These are phyloP conservation scores for Ganaspis sp. DNA, from an alignment of 1,140 invertebrate species.

Conservation along the genomic window DNA sequence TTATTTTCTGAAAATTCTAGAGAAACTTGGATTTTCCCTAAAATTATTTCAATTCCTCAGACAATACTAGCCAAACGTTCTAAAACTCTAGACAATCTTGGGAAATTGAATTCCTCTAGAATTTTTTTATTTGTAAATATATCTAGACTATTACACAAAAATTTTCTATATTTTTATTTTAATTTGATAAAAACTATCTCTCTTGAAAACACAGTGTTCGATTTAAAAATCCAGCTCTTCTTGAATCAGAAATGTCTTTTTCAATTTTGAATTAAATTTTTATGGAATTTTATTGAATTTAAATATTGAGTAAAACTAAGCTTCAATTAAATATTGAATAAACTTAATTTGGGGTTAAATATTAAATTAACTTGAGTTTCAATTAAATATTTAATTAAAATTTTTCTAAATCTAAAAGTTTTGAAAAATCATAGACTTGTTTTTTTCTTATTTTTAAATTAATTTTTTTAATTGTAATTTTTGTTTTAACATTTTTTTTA, in stretches of 20 bases:
- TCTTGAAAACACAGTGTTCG: not conserved
- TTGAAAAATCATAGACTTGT: no score
- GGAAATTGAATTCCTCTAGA: not conserved
- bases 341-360: no score
- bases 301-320: no score
- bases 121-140: constrained; percentile 5
- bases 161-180: not conserved
- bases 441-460: no score
- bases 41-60: not conserved
- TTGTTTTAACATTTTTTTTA: no score
- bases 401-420: no score
- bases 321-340: no score
- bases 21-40: not conserved
- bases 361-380: no score
- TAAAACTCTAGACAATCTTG: constrained; percentile 10
- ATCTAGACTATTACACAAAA: no score
- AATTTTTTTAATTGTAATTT: no score
- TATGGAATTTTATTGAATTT: no score
- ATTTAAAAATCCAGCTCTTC: not conserved
- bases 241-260: not conserved
- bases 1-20: not conserved
- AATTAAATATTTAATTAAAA: no score
- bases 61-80: constrained; percentile 16
- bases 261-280: not conserved
- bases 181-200: not conserved